phyloP scores from a whole-genome alignment of 92 coral and sea anemone genomes.

The Bergia puertoricense region DNA sequence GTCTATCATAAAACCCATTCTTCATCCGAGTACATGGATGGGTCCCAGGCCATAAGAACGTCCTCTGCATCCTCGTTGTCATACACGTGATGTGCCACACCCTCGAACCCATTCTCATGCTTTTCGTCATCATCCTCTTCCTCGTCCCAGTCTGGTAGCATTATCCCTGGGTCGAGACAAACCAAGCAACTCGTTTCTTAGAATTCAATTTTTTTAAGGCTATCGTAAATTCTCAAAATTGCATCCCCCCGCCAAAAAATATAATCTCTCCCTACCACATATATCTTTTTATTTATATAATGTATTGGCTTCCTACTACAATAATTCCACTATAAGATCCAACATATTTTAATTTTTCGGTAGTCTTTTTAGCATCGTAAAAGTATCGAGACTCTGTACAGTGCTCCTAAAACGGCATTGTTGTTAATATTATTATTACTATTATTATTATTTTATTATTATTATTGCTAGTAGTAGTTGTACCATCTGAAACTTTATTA shows the following conservation, averaged over 20 bases:
- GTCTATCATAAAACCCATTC: constrained; percentile 23
- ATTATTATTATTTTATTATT: too few species aligned
- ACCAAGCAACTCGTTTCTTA: neutral
- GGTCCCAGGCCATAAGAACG: constrained; percentile 81
- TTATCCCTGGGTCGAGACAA: constrained; percentile 22
- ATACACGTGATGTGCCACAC: neutral
- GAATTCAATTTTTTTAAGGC: neutral
- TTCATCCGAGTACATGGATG: constrained; percentile 62
- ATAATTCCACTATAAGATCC: too few species aligned
- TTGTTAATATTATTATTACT: too few species aligned
- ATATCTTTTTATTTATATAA: too few species aligned
- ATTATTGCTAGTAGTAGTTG: too few species aligned
- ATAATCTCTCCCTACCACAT: too few species aligned
- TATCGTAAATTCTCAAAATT: neutral
- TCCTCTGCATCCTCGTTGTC: constrained; percentile 53
- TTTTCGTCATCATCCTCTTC: constrained; percentile 33
- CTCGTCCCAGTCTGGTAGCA: constrained; percentile 46
- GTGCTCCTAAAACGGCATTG: too few species aligned
- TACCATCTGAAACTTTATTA: too few species aligned
- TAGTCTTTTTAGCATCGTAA: too few species aligned
- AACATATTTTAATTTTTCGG: too few species aligned
- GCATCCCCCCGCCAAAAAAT: neutral
- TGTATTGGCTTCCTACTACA: too few species aligned
- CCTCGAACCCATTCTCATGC: constrained; percentile 11
- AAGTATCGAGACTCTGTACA: too few species aligned